A percentile compares a stretch with the other conserved stretches of the same genome.
Evolutionary conservation across 2,888 invertebrate genomes (phyloP).

Genomic region (Allolobophora icterica): DNA sequence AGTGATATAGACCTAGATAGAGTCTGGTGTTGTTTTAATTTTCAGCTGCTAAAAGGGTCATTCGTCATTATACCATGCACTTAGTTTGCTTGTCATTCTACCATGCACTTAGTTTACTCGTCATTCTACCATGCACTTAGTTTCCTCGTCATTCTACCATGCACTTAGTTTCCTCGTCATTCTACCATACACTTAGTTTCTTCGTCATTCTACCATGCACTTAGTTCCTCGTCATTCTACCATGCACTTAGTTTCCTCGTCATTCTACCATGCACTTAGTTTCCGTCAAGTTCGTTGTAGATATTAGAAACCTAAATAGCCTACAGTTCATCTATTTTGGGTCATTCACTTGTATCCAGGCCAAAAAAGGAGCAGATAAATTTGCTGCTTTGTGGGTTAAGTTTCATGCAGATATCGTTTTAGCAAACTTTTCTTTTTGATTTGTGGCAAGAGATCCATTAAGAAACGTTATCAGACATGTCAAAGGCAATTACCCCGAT

Average conservation of each 20-base stretch:
- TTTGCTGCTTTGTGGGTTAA: too few relatives aligned
- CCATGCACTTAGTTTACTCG: not conserved
- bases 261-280: not conserved
- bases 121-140: not conserved
- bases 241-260: not conserved
- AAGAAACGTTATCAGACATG: not conserved
- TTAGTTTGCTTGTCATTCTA: too few relatives aligned
- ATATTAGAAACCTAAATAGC: not conserved
- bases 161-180: not conserved
- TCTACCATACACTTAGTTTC: not conserved
- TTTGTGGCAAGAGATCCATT: not conserved
- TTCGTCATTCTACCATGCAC: not conserved
- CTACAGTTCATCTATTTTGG: not conserved
- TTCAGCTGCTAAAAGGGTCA: too few relatives aligned
- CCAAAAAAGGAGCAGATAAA: not conserved
- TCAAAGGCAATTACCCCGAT: constrained; percentile 17
- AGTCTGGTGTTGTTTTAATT: too few relatives aligned
- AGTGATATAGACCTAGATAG: not conserved
- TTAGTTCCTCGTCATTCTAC: not conserved
- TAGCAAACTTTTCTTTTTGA: not conserved
- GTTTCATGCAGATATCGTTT: not conserved
- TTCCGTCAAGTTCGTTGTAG: not conserved
- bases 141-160: not conserved
- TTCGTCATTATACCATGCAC: not conserved
- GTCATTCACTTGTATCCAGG: not conserved